phyloP scores from a whole-genome alignment of 2,888 invertebrate genomes.

The Nemoura dubitans region DNA sequence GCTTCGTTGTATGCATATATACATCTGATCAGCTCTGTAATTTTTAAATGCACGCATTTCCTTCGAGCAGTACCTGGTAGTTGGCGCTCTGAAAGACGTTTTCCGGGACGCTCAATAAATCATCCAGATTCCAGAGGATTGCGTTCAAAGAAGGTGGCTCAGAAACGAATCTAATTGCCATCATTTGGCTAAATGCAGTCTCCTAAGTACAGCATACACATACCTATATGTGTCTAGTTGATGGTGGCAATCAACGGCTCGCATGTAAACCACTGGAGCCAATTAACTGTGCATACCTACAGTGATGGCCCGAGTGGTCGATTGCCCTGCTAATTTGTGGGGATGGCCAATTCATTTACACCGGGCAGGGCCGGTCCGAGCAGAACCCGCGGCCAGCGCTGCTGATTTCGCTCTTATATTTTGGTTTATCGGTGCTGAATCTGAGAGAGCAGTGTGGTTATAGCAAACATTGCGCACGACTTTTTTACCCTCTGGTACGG shows the following conservation, averaged over 20 bases:
- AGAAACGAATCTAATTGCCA: neutral
- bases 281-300: neutral
- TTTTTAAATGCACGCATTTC: neutral
- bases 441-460: neutral
- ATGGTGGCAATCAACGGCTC: conserved; percentile 1
- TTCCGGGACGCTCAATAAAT: neutral
- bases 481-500: neutral
- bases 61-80: neutral
- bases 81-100: neutral
- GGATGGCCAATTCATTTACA: neutral
- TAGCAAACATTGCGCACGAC: neutral
- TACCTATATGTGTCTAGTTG: neutral
- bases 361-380: too few species aligned
- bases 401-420: neutral
- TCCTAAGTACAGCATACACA: neutral
- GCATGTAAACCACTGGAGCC: neutral
- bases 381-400: neutral
- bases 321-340: conserved; percentile 9
- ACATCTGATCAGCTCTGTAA: neutral
- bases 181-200: neutral
- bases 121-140: neutral
- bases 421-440: neutral
- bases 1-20: too few species aligned
- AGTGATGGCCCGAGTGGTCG: neutral
- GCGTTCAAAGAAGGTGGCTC: neutral